Conservation (phyloP, 2,888 invertebrate species). For the Zaprionus bogoriensis region DNA sequence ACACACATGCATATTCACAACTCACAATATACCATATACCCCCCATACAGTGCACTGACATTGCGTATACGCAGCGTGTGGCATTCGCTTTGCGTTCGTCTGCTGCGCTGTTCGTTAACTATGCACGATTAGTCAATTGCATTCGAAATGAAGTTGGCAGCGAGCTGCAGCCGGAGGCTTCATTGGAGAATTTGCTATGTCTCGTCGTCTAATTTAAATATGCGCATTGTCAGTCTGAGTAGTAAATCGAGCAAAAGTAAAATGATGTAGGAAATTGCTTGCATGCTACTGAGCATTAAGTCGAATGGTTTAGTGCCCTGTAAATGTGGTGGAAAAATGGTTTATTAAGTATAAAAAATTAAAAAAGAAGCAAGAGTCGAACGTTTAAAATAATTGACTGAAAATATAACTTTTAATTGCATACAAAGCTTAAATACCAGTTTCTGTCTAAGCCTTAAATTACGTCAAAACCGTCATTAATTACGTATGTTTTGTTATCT, state of each 20-base stretch:
- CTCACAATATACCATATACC: too few relatives aligned
- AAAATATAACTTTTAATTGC: too few relatives aligned
- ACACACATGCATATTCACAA: background rate
- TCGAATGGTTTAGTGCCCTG: conserved; percentile 5
- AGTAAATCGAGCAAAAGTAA: conserved; percentile 20
- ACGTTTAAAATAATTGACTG: too few relatives aligned
- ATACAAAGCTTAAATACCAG: too few relatives aligned
- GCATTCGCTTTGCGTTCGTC: background rate
- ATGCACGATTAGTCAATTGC: conserved; percentile 34
- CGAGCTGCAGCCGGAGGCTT: conserved; percentile 1
- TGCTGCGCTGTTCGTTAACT: conserved; percentile 6
- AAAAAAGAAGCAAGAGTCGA: background rate
- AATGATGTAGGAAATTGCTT: conserved; percentile 39
- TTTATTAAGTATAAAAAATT: too few relatives aligned
- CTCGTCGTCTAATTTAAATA: conserved; percentile 34
- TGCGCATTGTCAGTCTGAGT: conserved; percentile 11
- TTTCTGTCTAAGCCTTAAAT: too few relatives aligned
- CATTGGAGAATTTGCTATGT: background rate
- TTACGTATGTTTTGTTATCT: background rate
- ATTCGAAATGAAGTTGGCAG: conserved; percentile 24
- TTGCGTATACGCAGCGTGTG: conserved; percentile 32
- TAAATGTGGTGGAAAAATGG: too few relatives aligned
- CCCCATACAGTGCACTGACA: conserved; percentile 10
- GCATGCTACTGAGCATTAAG: conserved; percentile 24
- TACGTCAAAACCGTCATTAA: too few relatives aligned